Conservation (phyloP, 2,113 vertebrate genomes). For the Leucoraja erinaceus region DNA sequence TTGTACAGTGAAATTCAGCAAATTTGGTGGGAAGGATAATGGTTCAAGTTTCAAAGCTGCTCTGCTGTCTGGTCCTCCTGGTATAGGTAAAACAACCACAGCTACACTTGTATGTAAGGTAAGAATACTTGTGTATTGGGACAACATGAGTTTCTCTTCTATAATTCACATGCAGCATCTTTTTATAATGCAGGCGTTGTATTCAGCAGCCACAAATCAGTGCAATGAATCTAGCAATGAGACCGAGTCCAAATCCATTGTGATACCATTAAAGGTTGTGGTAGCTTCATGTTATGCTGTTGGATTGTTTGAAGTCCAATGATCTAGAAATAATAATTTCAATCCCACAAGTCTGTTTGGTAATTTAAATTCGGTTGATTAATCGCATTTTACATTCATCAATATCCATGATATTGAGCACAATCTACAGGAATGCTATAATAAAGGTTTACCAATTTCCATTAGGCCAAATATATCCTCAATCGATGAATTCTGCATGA, state of each 20-base stretch:
- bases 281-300: no score
- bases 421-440: no score
- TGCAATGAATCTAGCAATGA: background rate
- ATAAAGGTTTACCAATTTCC: no score
- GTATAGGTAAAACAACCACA: conserved; percentile 94
- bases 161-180: background rate
- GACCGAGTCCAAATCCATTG: background rate
- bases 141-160: background rate
- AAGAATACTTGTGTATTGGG: conserved; percentile 42
- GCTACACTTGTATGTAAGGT: conserved; percentile 91
- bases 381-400: no score
- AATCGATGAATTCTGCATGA: no score
- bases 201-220: background rate
- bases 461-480: no score
- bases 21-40: conserved; percentile 75
- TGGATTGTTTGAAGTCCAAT: no score
- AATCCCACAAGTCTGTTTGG: no score
- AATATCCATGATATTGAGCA: no score
- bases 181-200: background rate
- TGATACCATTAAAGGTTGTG: background rate
- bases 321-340: no score
- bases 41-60: conserved; percentile 79
- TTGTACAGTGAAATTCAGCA: conserved; percentile 57
- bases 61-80: conserved; percentile 88
- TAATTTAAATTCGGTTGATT: no score